Base-by-base conservation (phyloP, 2,888 invertebrate species). In the Perizoma affinitatum region DNA sequence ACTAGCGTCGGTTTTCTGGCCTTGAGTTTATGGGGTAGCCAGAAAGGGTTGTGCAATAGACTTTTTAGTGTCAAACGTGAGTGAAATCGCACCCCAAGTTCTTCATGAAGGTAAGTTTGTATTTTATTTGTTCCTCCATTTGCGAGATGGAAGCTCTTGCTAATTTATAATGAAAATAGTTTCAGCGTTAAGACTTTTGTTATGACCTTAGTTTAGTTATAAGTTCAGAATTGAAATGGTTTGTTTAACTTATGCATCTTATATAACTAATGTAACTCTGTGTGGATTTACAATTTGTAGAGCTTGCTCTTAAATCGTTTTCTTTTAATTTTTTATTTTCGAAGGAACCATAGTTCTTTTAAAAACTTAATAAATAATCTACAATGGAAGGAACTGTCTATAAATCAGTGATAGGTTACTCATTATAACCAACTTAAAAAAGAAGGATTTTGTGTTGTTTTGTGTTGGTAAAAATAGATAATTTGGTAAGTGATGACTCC, bases 51-150 rank as follows among this genome's bases (percentile, higher is more conserved):
- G 36, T 57, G 59, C 58, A 55, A 63, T 73, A 72, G 61, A 58
- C 66, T 81, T 80, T 83, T 86, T 88, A 87, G 78, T 72, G 75
- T 66, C 66, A 68, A 75, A 84, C 86, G 86, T 86, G 86, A 87
- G 82, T 81, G 80, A 87, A 87, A 86, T 87, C 58, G 60, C 56
- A 52, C 58, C 43, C 59, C 61, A 63, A 74, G 73, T 71, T 75
- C 78, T 78, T 76, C 78, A 79, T 77, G 75, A 68, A 71, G 65
- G 70, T 69, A 74, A 72, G 67, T 69, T 75, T 67, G 67, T 73
- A 67, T 76, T 77, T 78, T 78, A 79, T 59, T 71, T 68, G 68
- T 74, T 67, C 68, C 70, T 67, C 66, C 52, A 65, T 69, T 65
- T 65, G 66, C 56, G 58, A 54, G 61, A 52, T 50, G 54, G 63